Evolutionary conservation across 2,888 invertebrate genomes (phyloP).

Genomic region (Cheilosia pagana): DNA sequence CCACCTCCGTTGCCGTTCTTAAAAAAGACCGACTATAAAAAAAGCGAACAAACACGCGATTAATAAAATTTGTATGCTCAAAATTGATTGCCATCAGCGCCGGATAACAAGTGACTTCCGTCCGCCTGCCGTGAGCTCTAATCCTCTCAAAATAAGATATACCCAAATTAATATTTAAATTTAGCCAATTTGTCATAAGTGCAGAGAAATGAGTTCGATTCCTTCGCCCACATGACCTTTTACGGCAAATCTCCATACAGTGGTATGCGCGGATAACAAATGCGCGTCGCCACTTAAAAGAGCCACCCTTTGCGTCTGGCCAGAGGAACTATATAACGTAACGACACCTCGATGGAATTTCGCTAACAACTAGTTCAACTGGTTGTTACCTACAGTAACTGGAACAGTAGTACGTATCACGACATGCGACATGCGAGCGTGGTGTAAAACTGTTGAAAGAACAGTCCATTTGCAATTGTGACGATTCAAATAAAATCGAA

Average conservation of each 20-base stretch:
- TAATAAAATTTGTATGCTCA: too few relatives aligned
- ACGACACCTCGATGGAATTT: slow-evolving; percentile 63
- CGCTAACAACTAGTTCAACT: slow-evolving; percentile 65
- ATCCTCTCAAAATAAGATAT: neutral
- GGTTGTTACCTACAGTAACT: slow-evolving; percentile 63
- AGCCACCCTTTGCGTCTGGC: slow-evolving; percentile 24
- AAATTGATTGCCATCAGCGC: slow-evolving; percentile 3
- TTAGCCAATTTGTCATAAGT: slow-evolving; percentile 12
- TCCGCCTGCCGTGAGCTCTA: slow-evolving; percentile 10
- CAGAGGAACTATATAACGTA: slow-evolving; percentile 3
- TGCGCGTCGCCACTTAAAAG: slow-evolving; percentile 13
- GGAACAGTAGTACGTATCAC: slow-evolving; percentile 40
- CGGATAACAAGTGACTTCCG: slow-evolving; percentile 12
- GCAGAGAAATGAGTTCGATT: neutral
- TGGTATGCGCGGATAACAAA: neutral
- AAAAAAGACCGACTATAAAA: neutral
- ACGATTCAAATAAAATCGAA: slow-evolving; percentile 74
- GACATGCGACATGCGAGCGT: neutral
- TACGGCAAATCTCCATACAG: slow-evolving; percentile 5
- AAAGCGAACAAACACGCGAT: neutral
- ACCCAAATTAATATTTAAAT: slow-evolving; percentile 35
- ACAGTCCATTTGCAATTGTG: slow-evolving; percentile 70
- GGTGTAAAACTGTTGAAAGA: slow-evolving; percentile 60
- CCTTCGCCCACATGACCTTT: slow-evolving; percentile 19
- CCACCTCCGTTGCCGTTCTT: slow-evolving; percentile 22